Evolutionary conservation across 2,888 invertebrate genomes (phyloP).

Genomic region (Laothoe populi): DNA sequence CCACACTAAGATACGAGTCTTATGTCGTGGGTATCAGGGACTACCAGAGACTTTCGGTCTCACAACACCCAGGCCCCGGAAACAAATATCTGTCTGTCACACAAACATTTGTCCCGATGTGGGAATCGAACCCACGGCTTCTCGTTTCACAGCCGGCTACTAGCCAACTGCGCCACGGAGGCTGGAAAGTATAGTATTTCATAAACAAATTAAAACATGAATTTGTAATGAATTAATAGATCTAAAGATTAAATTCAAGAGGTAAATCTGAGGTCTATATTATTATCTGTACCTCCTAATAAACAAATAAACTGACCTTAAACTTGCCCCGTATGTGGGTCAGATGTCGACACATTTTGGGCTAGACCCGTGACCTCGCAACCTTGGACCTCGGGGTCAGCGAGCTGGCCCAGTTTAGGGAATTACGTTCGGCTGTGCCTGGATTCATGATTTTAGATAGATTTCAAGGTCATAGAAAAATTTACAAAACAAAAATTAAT

Average conservation of each 20-base stretch:
- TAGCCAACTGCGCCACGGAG: no score
- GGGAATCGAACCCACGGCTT: no score
- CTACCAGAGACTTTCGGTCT: no score
- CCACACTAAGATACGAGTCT: no score
- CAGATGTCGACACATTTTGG: slow-evolving; percentile 68
- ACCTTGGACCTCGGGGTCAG: slow-evolving; percentile 65
- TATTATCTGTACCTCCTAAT: not conserved
- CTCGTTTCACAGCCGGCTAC: no score
- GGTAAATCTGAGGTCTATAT: not conserved
- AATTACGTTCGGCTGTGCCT: slow-evolving; percentile 14
- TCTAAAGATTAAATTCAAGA: not conserved
- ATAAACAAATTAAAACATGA: no score
- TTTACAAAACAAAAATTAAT: not conserved
- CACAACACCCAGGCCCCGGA: no score
- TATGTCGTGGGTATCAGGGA: no score
- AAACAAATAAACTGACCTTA: slow-evolving; percentile 50
- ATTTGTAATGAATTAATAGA: no score
- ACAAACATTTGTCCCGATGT: no score
- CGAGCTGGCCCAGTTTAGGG: slow-evolving; percentile 56
- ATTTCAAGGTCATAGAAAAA: not conserved
- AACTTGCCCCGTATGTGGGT: slow-evolving; percentile 68
- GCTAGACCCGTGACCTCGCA: slow-evolving; percentile 62
- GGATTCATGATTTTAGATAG: slow-evolving; percentile 12
- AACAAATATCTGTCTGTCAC: no score
- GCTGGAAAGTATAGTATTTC: no score